phyloP scores from a whole-genome alignment of 37 sponge, comb jelly and placozoan species.

The Dysidea cf. avara region DNA sequence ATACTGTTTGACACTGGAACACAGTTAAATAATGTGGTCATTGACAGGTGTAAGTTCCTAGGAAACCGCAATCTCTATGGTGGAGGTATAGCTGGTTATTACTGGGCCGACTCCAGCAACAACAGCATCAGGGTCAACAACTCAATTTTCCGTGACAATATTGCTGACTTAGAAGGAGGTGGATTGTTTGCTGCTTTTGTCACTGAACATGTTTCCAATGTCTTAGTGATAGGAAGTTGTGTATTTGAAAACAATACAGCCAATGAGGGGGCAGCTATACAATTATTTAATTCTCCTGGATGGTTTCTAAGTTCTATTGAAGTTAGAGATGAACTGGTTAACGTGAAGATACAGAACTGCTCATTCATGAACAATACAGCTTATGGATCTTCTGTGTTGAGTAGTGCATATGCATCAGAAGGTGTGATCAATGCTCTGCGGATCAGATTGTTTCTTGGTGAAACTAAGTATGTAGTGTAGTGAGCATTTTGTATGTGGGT shows the following conservation, averaged over 20 bases:
- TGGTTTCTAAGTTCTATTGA: conserved; percentile 15
- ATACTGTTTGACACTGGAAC: not conserved
- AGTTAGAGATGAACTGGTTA: conserved; percentile 20
- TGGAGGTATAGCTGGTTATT: conserved; percentile 67
- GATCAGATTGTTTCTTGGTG: conserved; percentile 29
- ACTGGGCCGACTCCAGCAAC: conserved; percentile 13
- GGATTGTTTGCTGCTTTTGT: conserved; percentile 60
- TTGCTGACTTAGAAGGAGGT: conserved; percentile 72
- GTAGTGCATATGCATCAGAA: conserved; percentile 6
- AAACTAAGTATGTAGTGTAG: conserved; percentile 35
- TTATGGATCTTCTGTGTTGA: no score
- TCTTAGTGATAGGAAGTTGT: conserved; percentile 5
- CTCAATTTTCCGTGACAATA: conserved; percentile 52
- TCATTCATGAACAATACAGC: conserved; percentile 24
- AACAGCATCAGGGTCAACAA: conserved; percentile 25
- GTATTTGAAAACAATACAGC: conserved; percentile 43
- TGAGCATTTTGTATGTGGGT: no score
- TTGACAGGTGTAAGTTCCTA: not conserved
- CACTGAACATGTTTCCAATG: not conserved
- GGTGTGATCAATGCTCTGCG: conserved; percentile 53
- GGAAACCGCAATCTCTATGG: conserved; percentile 63
- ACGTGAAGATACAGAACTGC: conserved; percentile 14
- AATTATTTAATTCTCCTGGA: conserved; percentile 49
- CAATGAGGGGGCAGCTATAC: conserved; percentile 39
- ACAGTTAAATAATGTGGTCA: not conserved